Base-by-base conservation (phyloP, 1,140 invertebrate species). In the Thaumetopoea pityocampa region DNA sequence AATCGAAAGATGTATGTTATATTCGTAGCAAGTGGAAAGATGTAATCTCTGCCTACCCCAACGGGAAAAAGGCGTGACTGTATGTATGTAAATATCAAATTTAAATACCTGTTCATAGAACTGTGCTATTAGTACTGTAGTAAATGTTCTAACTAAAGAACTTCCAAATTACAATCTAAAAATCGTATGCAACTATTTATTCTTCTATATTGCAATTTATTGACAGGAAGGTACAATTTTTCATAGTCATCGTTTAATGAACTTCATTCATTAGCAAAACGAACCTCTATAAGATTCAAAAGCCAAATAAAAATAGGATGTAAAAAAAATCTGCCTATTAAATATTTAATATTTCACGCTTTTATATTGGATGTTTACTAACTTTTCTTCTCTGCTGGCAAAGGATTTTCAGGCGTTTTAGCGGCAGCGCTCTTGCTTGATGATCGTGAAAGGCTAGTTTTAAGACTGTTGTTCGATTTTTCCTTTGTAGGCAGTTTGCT, bases 311-410 rank as follows among this genome's bases (percentile, higher is more conserved):
- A n/a, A n/a, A n/a, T n/a, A n/a, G n/a, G n/a, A n/a, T n/a, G n/a
- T n/a, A n/a, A n/a, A n/a, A n/a, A n/a, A n/a, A n/a, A n/a, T n/a
- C n/a, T n/a, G n/a, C n/a, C n/a, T n/a, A n/a, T n/a, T n/a, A n/a
- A n/a, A n/a, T n/a, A n/a, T n/a, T n/a, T n/a, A n/a, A n/a, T n/a
- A n/a, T n/a, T n/a, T n/a, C n/a, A 24, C 7, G 22, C 5, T 6
- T 24, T 6, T 14, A 8, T n/a, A 2, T n/a, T 10, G n/a, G 11
- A 3, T 5, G 4, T 27, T 11, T 30, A 58, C 84, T 87, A 79
- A 93, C 92, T 92, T 85, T 94, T 94, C 73, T 92, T 93, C n/a
- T 92, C 90, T 52, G 80, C 64, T 41, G 86, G 88, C 68, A 48
- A 86, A 68, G 40, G 77, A 35, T 87, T 88, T 56, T 92, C 91